A percentile compares a stretch with the other conserved stretches of the same genome.
These are phyloP conservation scores for Drosophila ananassae DNA, from an alignment of 1,140 invertebrate species.

Conservation along the genomic window DNA sequence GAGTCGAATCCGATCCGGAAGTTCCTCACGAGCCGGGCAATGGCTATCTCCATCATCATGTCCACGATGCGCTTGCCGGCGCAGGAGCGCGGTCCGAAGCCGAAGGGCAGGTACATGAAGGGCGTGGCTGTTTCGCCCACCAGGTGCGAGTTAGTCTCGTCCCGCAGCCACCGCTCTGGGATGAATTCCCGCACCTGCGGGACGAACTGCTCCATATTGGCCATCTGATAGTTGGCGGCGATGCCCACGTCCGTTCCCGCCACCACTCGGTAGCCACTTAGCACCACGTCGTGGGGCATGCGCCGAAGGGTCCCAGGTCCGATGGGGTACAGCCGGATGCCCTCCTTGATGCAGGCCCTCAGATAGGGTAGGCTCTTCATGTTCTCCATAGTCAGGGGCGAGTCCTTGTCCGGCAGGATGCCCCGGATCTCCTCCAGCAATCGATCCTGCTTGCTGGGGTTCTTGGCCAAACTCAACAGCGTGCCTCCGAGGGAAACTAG, in stretches of 20 bases:
- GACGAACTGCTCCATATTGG: constrained; percentile 85
- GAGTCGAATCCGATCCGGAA: constrained; percentile 86
- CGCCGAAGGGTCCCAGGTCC: constrained; percentile 85
- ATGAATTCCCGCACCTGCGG: constrained; percentile 85
- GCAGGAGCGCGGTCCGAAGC: constrained; percentile 86
- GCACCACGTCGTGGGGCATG: constrained; percentile 85
- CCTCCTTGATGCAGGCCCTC: constrained; percentile 88
- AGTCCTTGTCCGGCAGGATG: constrained; percentile 84
- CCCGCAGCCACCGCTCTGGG: constrained; percentile 86
- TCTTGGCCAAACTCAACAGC: constrained; percentile 86
- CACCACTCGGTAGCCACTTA: constrained; percentile 86
- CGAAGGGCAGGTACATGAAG: constrained; percentile 87
- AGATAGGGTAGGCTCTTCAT: constrained; percentile 87
- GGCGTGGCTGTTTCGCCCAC: constrained; percentile 85
- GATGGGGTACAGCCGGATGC: constrained; percentile 86
- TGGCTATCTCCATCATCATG: constrained; percentile 88
- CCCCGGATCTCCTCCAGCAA: constrained; percentile 87
- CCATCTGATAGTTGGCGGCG: constrained; percentile 84
- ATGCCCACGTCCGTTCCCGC: constrained; percentile 86
- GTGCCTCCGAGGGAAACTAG: constrained; percentile 53
- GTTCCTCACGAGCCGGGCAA: constrained; percentile 86
- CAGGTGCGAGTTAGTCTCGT: constrained; percentile 49
- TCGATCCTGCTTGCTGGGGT: constrained; percentile 88
- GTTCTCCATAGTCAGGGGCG: constrained; percentile 85
- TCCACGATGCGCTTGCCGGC: constrained; percentile 88